Evolutionary conservation across 2,888 invertebrate genomes (phyloP).

Genomic region (Acronicta leporina): DNA sequence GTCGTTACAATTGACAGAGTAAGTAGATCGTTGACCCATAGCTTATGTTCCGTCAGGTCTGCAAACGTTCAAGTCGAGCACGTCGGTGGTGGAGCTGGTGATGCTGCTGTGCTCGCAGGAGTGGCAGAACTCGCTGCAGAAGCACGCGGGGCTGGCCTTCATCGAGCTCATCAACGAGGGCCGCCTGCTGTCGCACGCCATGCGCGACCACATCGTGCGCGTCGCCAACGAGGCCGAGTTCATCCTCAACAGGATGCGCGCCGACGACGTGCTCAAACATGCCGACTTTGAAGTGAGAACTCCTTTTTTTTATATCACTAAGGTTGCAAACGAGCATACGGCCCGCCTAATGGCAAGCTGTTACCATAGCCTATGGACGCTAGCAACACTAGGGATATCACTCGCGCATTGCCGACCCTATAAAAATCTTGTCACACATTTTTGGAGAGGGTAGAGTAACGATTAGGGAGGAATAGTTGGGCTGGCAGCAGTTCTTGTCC

Average conservation of each 20-base stretch:
- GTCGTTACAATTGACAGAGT: too few relatives aligned
- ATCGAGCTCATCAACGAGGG: slow-evolving; percentile 99
- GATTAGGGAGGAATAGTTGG: too few relatives aligned
- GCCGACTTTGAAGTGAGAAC: slow-evolving; percentile 95
- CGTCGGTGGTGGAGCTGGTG: slow-evolving; percentile 99
- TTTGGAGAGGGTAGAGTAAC: too few relatives aligned
- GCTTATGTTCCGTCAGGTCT: slow-evolving; percentile 90
- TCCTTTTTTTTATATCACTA: too few relatives aligned
- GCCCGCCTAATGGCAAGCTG: too few relatives aligned
- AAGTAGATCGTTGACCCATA: too few relatives aligned
- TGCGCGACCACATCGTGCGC: slow-evolving; percentile 99
- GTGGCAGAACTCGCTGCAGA: slow-evolving; percentile 99
- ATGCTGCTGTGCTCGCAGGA: slow-evolving; percentile 99
- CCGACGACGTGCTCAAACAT: slow-evolving; percentile 99
- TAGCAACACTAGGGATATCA: too few relatives aligned
- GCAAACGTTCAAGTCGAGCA: slow-evolving; percentile 98
- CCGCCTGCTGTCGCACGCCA: slow-evolving; percentile 98
- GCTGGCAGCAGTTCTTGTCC: too few relatives aligned
- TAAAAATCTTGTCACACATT: too few relatives aligned
- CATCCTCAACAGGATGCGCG: slow-evolving; percentile 99
- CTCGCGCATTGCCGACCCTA: too few relatives aligned
- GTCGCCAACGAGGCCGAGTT: slow-evolving; percentile 99
- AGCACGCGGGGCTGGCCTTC: slow-evolving; percentile 99
- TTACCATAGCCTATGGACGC: too few relatives aligned
- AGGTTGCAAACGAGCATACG: too few relatives aligned